Conservation (phyloP, 2,888 invertebrate species). For the Agrochola lota region DNA sequence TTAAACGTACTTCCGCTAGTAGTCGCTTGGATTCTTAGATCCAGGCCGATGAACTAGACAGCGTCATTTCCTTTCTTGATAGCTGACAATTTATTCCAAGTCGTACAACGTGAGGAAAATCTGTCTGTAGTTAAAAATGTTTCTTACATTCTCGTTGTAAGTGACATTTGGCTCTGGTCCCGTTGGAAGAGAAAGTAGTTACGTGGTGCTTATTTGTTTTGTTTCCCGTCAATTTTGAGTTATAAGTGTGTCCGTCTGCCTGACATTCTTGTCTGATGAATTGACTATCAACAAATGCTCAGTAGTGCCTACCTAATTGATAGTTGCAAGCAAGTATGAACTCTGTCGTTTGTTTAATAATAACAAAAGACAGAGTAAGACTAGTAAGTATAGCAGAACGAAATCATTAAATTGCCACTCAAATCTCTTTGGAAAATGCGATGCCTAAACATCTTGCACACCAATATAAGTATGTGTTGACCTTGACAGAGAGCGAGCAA, state of each 20-base stretch:
- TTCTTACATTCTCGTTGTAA: conserved; percentile 55
- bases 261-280: no score
- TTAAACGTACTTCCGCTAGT: conserved; percentile 80
- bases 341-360: not conserved
- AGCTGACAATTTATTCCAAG: conserved; percentile 52
- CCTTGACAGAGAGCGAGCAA: conserved; percentile 84
- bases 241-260: conserved; percentile 5
- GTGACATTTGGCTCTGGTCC: conserved; percentile 56
- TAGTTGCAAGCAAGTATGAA: not conserved
- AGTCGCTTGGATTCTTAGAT: conserved; percentile 78
- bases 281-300: conserved; percentile 15
- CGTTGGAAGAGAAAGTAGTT: conserved; percentile 62
- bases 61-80: conserved; percentile 83
- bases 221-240: conserved; percentile 32
- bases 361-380: conserved; percentile 3
- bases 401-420: conserved; percentile 14
- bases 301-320: not conserved
- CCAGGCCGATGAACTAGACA: conserved; percentile 85
- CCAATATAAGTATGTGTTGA: conserved; percentile 71
- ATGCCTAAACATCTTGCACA: conserved; percentile 27
- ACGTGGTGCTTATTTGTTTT: conserved; percentile 40
- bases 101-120: conserved; percentile 47
- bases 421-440: conserved; percentile 24
- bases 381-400: not conserved
- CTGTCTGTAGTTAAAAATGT: conserved; percentile 37